phyloP scores from a whole-genome alignment of 1,140 invertebrate species.

The Leptinotarsa undecemlineata region DNA sequence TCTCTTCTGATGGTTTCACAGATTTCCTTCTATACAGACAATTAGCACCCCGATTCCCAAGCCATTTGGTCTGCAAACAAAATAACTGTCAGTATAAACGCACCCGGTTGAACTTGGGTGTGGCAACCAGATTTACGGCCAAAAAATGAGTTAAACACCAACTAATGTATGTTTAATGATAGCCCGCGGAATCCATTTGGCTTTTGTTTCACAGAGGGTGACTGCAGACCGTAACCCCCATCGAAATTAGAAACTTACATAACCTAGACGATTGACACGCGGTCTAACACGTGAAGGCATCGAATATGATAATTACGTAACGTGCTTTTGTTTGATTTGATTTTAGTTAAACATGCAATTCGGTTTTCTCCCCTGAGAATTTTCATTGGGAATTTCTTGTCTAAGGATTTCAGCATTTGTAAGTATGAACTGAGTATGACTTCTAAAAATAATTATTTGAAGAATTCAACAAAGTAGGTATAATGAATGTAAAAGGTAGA shows the following conservation, averaged over 20 bases:
- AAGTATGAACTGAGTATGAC: no score
- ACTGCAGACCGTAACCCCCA: constrained; percentile 4
- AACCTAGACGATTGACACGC: constrained; percentile 9
- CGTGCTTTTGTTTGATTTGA: constrained; percentile 11
- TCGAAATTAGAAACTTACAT: constrained; percentile 10
- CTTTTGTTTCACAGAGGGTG: constrained; percentile 31
- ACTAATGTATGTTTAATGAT: constrained; percentile 40
- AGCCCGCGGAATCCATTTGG: constrained; percentile 25
- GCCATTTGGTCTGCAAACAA: constrained; percentile 21
- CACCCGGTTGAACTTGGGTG: constrained; percentile 34
- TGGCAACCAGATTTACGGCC: constrained; percentile 27
- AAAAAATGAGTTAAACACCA: constrained; percentile 35
- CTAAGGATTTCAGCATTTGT: no score
- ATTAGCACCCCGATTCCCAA: constrained; percentile 17
- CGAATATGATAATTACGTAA: constrained; percentile 18
- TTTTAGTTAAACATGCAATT: background rate
- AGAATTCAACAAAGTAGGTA: no score
- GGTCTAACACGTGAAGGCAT: constrained; percentile 14
- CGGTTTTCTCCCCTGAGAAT: background rate
- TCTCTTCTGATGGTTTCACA: background rate
- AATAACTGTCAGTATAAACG: constrained; percentile 14
- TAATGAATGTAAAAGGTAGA: no score
- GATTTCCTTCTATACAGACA: background rate
- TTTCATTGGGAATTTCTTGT: no score
- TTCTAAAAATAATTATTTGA: no score